Percentiles rank a stretch among this genome's conserved stretches.
phyloP scores from a whole-genome alignment of 2,797 vertebrate genomes.

The Acomys russatus region DNA sequence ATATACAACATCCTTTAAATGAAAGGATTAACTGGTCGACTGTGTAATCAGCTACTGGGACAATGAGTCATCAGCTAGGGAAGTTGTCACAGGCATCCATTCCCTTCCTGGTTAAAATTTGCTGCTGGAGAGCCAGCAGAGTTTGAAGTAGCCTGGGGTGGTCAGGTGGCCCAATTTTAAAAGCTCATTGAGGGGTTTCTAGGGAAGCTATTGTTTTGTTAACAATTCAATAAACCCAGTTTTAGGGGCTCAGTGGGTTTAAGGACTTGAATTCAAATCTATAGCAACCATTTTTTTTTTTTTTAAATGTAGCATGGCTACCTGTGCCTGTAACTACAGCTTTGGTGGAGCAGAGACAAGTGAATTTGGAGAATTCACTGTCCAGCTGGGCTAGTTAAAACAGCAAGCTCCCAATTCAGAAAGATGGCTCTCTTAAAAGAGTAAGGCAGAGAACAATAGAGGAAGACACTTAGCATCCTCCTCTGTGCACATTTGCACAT shows the following conservation, averaged over 20 bases:
- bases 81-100: background rate
- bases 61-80: background rate
- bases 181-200: slow-evolving; percentile 9
- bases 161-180: background rate
- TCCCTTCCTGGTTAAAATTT: background rate
- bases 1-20: background rate
- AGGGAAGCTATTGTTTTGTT: slow-evolving; percentile 16
- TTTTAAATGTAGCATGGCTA: background rate
- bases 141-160: background rate
- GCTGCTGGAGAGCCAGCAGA: background rate
- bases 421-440: background rate
- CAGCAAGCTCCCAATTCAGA: background rate
- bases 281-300: background rate
- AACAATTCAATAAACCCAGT: background rate
- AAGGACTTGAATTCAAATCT: background rate
- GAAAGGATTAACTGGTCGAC: background rate
- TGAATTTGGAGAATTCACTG: background rate
- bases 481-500: background rate
- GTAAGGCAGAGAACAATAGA: background rate
- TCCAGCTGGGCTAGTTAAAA: no score
- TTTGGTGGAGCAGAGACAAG: background rate
- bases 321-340: background rate
- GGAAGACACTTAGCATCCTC: background rate
- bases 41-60: background rate
- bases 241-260: background rate